phyloP scores from a whole-genome alignment of 2,888 invertebrate genomes.

The Drosophila sordidapex region DNA sequence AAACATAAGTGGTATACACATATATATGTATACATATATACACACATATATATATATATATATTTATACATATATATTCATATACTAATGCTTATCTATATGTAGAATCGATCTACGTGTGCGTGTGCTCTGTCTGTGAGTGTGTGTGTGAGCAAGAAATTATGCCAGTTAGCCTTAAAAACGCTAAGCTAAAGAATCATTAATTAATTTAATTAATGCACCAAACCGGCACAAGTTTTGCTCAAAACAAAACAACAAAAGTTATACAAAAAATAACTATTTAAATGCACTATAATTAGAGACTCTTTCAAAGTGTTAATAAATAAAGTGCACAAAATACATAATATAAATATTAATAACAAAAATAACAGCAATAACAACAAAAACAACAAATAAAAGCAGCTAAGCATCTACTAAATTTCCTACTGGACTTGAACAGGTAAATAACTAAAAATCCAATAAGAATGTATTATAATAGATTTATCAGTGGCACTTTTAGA shows the following conservation, averaged over 20 bases:
- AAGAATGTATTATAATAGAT: background rate
- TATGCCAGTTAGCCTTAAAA: conserved; percentile 54
- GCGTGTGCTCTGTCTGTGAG: conserved; percentile 18
- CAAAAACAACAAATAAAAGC: conserved; percentile 30
- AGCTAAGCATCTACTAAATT: conserved; percentile 21
- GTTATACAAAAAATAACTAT: conserved; percentile 33
- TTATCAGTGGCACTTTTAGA: background rate
- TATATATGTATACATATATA: conserved; percentile 1
- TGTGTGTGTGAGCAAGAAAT: conserved; percentile 63
- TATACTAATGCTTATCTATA: conserved; percentile 20
- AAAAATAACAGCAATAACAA: conserved; percentile 34
- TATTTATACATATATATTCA: background rate
- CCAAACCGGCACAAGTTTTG: conserved; percentile 66
- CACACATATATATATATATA: background rate
- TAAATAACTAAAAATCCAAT: conserved; percentile 50
- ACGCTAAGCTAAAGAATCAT: conserved; percentile 36
- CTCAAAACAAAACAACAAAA: conserved; percentile 55
- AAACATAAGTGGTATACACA: conserved; percentile 10
- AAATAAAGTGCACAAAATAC: conserved; percentile 49
- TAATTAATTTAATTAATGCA: conserved; percentile 47
- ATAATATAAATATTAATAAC: conserved; percentile 21
- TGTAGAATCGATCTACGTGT: conserved; percentile 28
- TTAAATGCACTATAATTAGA: conserved; percentile 31
- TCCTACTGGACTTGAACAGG: conserved; percentile 55
- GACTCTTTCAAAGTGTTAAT: conserved; percentile 20